Percentiles rank a stretch among this genome's conserved stretches.
These are phyloP conservation scores for Phortica magna DNA, from an alignment of 2,888 invertebrate species.

Conservation along the genomic window DNA sequence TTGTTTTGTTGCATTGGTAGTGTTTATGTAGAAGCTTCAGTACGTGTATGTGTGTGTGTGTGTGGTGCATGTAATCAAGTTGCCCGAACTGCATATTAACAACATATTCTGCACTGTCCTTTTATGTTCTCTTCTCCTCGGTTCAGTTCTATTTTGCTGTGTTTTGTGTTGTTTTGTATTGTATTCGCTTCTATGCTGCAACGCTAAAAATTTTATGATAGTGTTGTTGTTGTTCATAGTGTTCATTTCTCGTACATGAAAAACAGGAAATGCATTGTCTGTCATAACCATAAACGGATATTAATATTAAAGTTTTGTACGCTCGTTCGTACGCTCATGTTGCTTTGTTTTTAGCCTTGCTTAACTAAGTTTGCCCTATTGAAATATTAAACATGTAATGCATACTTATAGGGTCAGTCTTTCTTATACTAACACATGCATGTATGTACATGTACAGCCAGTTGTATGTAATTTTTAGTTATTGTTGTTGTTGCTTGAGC, in stretches of 20 bases:
- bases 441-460: not conserved
- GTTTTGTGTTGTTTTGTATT: not conserved
- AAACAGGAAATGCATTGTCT: constrained; percentile 54
- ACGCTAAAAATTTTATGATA: constrained; percentile 20
- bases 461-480: not conserved
- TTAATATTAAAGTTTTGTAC: constrained; percentile 57
- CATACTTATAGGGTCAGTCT: constrained; percentile 18
- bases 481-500: not conserved
- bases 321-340: not conserved
- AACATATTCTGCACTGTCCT: constrained; percentile 10
- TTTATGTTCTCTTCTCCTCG: not conserved
- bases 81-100: constrained; percentile 69
- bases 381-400: not conserved
- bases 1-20: not conserved
- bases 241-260: constrained; percentile 12
- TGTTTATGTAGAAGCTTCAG: constrained; percentile 24
- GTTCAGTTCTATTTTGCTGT: not conserved
- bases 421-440: not conserved
- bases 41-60: constrained; percentile 24
- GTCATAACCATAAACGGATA: constrained; percentile 70
- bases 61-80: constrained; percentile 63
- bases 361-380: not conserved
- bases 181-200: not conserved
- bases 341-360: not conserved
- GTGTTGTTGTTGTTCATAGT: not conserved